Base-by-base conservation (phyloP, 2,888 invertebrate genomes). In the Uloborus plumipes region DNA sequence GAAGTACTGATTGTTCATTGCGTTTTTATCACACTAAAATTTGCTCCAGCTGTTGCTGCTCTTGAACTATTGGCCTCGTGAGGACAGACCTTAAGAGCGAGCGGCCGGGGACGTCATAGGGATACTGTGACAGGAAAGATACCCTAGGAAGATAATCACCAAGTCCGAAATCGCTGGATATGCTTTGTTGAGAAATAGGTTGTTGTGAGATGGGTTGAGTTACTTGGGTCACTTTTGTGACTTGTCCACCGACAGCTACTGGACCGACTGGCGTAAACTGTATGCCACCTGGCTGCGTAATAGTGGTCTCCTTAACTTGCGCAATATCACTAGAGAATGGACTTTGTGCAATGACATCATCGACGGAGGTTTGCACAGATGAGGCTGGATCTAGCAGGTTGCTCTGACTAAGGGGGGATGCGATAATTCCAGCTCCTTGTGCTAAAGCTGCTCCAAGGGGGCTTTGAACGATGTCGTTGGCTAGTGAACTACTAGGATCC, bases 11-110 rank as follows among this genome's bases (percentile, higher is more conserved):
- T 69, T 53, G 61, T 64, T 58, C 55, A 74, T 31, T 70, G 74
- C 80, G 49, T 70, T 58, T 50, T 62, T 80, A 80, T 74, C 67
- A 69, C 70, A 80, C 74, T 69, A 74, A 70, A 59, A 80, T 74
- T 58, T 80, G 80, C 51, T 80, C 80, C 53, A 79, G 15, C 47
- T 80, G 80, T 16, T 69, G 69, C 58, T 80, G 80, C 47, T 78
- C 71, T 26, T 72, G 66, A n/a, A 74, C 39, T 15, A 74, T 51
- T 26, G 74, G 73, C 55, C 80, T 80, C 14, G 80, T 70, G 1
- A 80, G 2, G 22, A 74, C 65, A 4, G 74, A 74, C 58, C 69
- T 69, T 59, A 80, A 18, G 7, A 80, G 31, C 9, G 49, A 55
- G 15, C 55, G 50, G 14, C 51, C 59, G 9, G 75, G 81, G 3